A percentile compares a stretch with the other conserved stretches of the same genome.
These are phyloP conservation scores for Sogatella furcifera DNA, from an alignment of 1,140 invertebrate genomes.

Conservation along the genomic window DNA sequence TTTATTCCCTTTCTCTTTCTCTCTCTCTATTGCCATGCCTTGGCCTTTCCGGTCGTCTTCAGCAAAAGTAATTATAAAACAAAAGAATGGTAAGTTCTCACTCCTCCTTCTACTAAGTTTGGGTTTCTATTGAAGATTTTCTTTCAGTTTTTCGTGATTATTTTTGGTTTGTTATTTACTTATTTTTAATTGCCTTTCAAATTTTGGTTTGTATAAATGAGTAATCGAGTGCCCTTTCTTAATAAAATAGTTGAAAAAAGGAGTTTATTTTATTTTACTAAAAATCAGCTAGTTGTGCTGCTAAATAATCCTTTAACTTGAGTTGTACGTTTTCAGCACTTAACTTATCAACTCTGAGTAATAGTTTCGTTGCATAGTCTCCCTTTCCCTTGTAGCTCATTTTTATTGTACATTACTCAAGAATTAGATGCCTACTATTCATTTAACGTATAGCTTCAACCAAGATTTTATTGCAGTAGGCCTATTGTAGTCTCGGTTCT, in stretches of 20 bases:
- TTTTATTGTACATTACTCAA: too few relatives aligned
- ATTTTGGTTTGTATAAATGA: conserved; percentile 3
- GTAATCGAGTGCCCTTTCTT: background rate
- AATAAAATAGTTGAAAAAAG: background rate
- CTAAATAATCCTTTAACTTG: too few relatives aligned
- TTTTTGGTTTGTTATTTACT: conserved; percentile 18
- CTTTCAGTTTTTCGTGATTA: conserved; percentile 26
- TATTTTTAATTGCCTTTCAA: conserved; percentile 12
- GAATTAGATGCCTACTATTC: too few relatives aligned
- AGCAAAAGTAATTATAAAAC: conserved; percentile 45
- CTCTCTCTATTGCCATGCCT: conserved; percentile 24
- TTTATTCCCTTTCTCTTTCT: conserved; percentile 24
- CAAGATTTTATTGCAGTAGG: too few relatives aligned
- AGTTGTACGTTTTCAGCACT: too few relatives aligned
- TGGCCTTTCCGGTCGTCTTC: conserved; percentile 36
- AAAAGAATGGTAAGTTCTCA: conserved; percentile 43
- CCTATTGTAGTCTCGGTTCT: too few relatives aligned
- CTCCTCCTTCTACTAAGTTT: conserved; percentile 18
- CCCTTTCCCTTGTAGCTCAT: too few relatives aligned
- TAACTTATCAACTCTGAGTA: too few relatives aligned
- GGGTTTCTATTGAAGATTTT: conserved; percentile 10
- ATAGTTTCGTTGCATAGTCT: too few relatives aligned
- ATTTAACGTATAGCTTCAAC: too few relatives aligned
- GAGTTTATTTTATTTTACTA: background rate
- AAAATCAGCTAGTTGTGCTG: too few relatives aligned